These are phyloP conservation scores for Osmerus mordax DNA, from an alignment of 2,113 vertebrate species.

Conservation along the genomic window DNA sequence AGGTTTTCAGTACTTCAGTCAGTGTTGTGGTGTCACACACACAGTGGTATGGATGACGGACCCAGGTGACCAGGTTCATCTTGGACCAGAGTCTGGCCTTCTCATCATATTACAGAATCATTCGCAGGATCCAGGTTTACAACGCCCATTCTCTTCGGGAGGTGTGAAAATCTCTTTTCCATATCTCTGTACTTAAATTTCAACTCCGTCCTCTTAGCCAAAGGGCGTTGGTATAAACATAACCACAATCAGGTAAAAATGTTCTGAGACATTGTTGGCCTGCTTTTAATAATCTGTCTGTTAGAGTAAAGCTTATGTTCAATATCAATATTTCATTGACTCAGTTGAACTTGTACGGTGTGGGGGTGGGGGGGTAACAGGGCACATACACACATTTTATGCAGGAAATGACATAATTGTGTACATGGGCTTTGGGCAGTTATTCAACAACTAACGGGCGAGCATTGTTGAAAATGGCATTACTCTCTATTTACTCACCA, in stretches of 20 bases:
- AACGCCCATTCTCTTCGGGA: neutral
- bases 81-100: too few relatives aligned
- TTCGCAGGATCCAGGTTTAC: too few relatives aligned
- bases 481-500: conserved; percentile 74
- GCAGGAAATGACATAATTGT: conserved; percentile 86
- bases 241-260: neutral
- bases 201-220: neutral
- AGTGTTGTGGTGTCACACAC: too few relatives aligned
- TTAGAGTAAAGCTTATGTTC: conserved; percentile 13
- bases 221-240: neutral
- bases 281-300: neutral
- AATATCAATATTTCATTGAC: conserved; percentile 48
- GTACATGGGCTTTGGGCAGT: conserved; percentile 73
- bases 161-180: neutral
- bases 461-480: conserved; percentile 83
- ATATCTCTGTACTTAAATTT: neutral
- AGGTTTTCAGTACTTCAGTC: too few relatives aligned
- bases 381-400: conserved; percentile 65
- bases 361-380: neutral
- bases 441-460: conserved; percentile 73
- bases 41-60: too few relatives aligned
- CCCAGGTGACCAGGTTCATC: too few relatives aligned
- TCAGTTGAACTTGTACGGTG: conserved; percentile 49
- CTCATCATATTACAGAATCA: too few relatives aligned
- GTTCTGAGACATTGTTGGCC: neutral